Evolutionary conservation across 2,113 vertebrate species (phyloP).

Genomic region (Lycaon pictus): DNA sequence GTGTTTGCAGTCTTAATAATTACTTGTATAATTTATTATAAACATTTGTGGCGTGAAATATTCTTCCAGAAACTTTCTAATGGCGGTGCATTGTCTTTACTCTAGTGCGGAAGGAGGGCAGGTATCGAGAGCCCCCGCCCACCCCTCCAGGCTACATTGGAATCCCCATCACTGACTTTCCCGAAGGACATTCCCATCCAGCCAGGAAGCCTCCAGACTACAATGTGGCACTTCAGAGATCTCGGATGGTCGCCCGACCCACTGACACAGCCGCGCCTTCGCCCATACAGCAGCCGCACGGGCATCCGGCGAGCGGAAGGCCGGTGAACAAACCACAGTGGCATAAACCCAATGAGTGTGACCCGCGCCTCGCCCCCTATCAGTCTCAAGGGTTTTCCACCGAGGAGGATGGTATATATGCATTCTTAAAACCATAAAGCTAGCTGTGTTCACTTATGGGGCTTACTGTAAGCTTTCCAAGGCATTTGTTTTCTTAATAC

Average conservation of each 20-base stretch:
- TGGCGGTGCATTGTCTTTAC: conserved; percentile 39
- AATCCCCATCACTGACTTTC: conserved; percentile 95
- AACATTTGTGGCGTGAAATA: background rate
- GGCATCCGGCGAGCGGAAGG: conserved; percentile 84
- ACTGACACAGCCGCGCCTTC: conserved; percentile 89
- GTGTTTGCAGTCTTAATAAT: background rate
- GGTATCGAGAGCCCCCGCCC: conserved; percentile 97
- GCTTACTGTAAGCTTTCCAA: background rate
- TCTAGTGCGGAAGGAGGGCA: conserved; percentile 95
- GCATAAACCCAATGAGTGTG: conserved; percentile 90
- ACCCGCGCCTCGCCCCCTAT: conserved; percentile 88
- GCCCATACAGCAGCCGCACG: conserved; percentile 80
- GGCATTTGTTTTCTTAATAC: background rate
- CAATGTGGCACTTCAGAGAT: conserved; percentile 97
- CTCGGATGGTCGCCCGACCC: conserved; percentile 95
- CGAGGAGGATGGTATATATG: conserved; percentile 92
- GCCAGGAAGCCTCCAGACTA: conserved; percentile 97
- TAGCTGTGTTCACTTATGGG: background rate
- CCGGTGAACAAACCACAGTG: conserved; percentile 89
- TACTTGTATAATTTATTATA: too few relatives aligned
- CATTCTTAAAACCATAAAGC: background rate
- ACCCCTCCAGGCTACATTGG: conserved; percentile 97
- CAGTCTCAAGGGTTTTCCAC: conserved; percentile 88
- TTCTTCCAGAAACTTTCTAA: background rate
- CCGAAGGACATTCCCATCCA: conserved; percentile 91